Evolutionary conservation across 2,888 invertebrate species (phyloP).

Genomic region (Cybosia mesomella): DNA sequence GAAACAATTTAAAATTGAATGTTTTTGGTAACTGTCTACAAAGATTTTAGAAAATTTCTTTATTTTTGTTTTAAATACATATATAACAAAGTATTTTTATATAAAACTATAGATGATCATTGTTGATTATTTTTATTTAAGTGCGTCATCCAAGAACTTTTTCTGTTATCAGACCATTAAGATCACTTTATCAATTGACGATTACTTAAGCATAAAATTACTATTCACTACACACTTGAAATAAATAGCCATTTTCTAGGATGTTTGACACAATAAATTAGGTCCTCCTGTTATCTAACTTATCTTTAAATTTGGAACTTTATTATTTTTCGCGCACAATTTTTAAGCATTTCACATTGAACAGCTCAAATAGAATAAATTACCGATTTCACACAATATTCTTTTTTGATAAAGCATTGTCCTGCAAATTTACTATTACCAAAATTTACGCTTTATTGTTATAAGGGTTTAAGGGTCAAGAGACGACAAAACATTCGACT

Average conservation of each 20-base stretch:
- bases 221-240: constrained; percentile 14
- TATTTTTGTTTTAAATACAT: not conserved
- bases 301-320: constrained; percentile 5
- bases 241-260: constrained; percentile 1
- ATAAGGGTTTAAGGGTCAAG: constrained; percentile 57
- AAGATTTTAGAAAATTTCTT: not conserved
- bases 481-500: constrained; percentile 64
- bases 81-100: not conserved
- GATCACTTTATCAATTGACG: constrained; percentile 17
- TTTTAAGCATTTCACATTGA: constrained; percentile 3
- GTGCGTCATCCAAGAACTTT: constrained; percentile 13
- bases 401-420: constrained; percentile 31
- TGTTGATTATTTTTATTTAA: constrained; percentile 7
- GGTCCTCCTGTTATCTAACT: not conserved
- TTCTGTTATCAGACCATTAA: constrained; percentile 20
- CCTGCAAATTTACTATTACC: constrained; percentile 37
- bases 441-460: constrained; percentile 51
- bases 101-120: not conserved
- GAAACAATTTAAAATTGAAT: not conserved
- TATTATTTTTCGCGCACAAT: constrained; percentile 33
- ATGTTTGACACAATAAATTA: not conserved
- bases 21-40: not conserved
- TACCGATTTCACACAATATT: constrained; percentile 3
- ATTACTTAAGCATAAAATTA: constrained; percentile 8
- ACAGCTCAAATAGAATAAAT: not conserved